Conservation (phyloP, 2,113 vertebrate genomes). For the Pterophyllum scalare region DNA sequence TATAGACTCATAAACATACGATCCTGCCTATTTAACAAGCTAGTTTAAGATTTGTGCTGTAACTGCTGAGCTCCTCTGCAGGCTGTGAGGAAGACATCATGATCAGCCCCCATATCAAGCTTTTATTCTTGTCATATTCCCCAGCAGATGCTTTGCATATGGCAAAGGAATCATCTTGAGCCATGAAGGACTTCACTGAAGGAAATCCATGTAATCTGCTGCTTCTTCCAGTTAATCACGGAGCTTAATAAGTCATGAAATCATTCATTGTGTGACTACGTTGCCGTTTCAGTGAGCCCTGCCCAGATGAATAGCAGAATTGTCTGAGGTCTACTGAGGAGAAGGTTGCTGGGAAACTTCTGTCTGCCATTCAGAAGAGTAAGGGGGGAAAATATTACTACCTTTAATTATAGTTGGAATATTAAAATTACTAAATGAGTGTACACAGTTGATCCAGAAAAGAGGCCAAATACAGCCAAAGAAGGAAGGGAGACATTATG, state of each 20-base stretch:
- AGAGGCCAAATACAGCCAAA: not conserved
- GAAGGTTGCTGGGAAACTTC: not conserved
- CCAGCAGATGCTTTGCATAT: constrained; percentile 50
- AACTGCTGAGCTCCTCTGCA: not conserved
- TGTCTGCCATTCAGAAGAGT: not conserved
- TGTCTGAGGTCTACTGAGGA: not conserved
- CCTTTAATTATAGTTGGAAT: not conserved
- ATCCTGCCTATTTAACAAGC: not conserved
- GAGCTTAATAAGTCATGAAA: constrained; percentile 66
- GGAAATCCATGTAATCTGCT: constrained; percentile 60
- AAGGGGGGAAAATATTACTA: not conserved
- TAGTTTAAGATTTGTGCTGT: not conserved
- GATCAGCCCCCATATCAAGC: constrained; percentile 8
- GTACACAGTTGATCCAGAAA: not conserved
- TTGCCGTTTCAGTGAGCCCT: constrained; percentile 24
- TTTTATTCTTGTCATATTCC: constrained; percentile 28
- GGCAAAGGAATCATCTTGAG: constrained; percentile 48
- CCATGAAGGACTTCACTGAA: constrained; percentile 63
- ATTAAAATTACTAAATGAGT: not conserved
- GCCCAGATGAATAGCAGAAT: constrained; percentile 1
- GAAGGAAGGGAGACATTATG: not conserved
- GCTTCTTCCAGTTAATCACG: constrained; percentile 42
- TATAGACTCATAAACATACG: not conserved
- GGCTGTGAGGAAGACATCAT: not conserved
- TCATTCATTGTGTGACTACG: constrained; percentile 36